Evolutionary conservation across 2,888 invertebrate species (phyloP).

Genomic region (Thera obeliscata): DNA sequence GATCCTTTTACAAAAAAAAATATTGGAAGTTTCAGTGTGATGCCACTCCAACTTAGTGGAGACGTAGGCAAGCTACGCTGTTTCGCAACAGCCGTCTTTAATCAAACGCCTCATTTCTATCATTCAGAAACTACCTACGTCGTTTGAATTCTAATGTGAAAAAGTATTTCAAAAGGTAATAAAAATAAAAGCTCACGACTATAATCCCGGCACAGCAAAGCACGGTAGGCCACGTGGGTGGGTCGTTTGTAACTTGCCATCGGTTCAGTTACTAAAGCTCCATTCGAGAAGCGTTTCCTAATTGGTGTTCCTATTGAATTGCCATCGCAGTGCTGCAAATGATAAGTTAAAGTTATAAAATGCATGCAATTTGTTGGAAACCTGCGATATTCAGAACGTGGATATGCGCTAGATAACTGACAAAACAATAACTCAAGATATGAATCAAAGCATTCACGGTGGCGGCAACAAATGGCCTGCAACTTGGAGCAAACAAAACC

Average conservation of each 20-base stretch:
- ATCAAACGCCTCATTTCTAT: too few relatives aligned
- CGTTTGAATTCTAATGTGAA: too few relatives aligned
- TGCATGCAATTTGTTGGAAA: slow-evolving; percentile 18
- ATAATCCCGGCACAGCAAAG: too few relatives aligned
- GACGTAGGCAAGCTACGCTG: too few relatives aligned
- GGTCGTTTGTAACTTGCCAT: background rate
- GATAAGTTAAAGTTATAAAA: background rate
- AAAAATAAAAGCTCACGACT: too few relatives aligned
- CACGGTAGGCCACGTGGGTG: too few relatives aligned
- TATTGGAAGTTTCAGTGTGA: too few relatives aligned
- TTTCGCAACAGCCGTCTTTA: too few relatives aligned
- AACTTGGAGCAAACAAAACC: slow-evolving; percentile 36
- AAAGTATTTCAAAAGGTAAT: background rate
- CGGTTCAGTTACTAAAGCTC: background rate
- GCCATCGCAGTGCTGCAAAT: background rate
- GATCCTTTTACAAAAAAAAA: too few relatives aligned
- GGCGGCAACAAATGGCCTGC: slow-evolving; percentile 49
- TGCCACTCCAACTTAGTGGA: too few relatives aligned
- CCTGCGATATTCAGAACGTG: slow-evolving; percentile 26
- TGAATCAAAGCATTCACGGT: slow-evolving; percentile 52
- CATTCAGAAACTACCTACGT: too few relatives aligned
- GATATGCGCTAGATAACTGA: slow-evolving; percentile 43
- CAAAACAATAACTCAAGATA: slow-evolving; percentile 56
- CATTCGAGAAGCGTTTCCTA: background rate
- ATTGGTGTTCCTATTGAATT: background rate